phyloP scores from a whole-genome alignment of 2,888 invertebrate species.

The Aphidius colemani region DNA sequence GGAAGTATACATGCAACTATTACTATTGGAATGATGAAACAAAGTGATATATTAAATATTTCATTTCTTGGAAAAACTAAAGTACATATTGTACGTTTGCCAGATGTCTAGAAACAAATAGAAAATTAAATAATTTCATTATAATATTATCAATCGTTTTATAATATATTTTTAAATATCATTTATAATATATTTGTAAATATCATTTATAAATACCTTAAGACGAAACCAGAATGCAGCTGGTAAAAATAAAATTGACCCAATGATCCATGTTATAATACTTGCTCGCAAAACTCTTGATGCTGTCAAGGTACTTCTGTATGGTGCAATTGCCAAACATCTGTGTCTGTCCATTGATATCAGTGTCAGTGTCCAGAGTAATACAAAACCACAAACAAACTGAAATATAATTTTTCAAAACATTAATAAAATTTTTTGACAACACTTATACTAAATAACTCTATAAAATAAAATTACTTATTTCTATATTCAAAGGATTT shows the following conservation, averaged over 20 bases:
- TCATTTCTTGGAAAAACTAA: slow-evolving; percentile 63
- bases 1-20: slow-evolving; percentile 63
- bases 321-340: slow-evolving; percentile 65
- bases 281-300: slow-evolving; percentile 59
- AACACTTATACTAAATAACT: not conserved
- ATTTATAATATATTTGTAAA: no score
- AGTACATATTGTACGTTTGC: slow-evolving; percentile 59
- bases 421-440: not conserved
- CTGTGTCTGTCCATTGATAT: slow-evolving; percentile 66
- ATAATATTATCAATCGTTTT: no score
- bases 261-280: slow-evolving; percentile 62
- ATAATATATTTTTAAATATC: no score
- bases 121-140: not conserved
- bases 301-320: slow-evolving; percentile 62
- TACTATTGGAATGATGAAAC: slow-evolving; percentile 63
- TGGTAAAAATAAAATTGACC: slow-evolving; percentile 62
- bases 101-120: not conserved
- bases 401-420: slow-evolving; percentile 42
- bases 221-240: slow-evolving; percentile 63
- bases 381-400: slow-evolving; percentile 66
- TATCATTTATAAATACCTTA: no score
- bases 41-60: slow-evolving; percentile 60
- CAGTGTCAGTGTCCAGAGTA: slow-evolving; percentile 65
- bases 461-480: not conserved
- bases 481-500: slow-evolving; percentile 2